These are phyloP conservation scores for Drosophila subobscura DNA, from an alignment of 1,140 invertebrate species.

Conservation along the genomic window DNA sequence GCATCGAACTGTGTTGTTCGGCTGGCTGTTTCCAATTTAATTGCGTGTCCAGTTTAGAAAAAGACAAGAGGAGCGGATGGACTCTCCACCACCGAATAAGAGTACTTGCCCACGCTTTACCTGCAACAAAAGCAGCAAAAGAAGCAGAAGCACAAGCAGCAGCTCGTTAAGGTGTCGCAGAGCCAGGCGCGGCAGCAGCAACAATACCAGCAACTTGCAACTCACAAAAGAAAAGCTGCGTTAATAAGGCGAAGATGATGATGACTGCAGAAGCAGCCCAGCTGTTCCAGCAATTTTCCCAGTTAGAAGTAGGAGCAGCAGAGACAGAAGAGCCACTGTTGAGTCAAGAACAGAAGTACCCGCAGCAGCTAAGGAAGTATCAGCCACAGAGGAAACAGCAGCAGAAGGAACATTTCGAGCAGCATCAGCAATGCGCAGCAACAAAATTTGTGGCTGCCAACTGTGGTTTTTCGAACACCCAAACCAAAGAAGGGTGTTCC, in stretches of 20 bases:
- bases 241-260: slow-evolving; percentile 70
- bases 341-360: slow-evolving; percentile 8
- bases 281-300: slow-evolving; percentile 20
- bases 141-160: background rate
- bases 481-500: background rate
- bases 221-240: slow-evolving; percentile 55
- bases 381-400: slow-evolving; percentile 23
- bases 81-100: background rate
- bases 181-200: slow-evolving; percentile 17
- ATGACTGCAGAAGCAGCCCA: slow-evolving; percentile 33
- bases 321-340: slow-evolving; percentile 1
- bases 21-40: slow-evolving; percentile 60
- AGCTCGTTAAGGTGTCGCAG: slow-evolving; percentile 50
- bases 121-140: slow-evolving; percentile 13
- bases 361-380: slow-evolving; percentile 9
- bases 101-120: slow-evolving; percentile 7
- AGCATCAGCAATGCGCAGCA: slow-evolving; percentile 43
- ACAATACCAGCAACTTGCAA: slow-evolving; percentile 16
- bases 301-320: slow-evolving; percentile 13
- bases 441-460: slow-evolving; percentile 48
- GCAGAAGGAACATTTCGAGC: slow-evolving; percentile 25
- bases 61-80: background rate
- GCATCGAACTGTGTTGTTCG: slow-evolving; percentile 27
- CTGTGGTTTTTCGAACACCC: slow-evolving; percentile 25
- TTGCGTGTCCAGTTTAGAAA: slow-evolving; percentile 54